Evolutionary conservation across 2,113 vertebrate genomes (phyloP).

Genomic region (Stegostoma tigrinum): DNA sequence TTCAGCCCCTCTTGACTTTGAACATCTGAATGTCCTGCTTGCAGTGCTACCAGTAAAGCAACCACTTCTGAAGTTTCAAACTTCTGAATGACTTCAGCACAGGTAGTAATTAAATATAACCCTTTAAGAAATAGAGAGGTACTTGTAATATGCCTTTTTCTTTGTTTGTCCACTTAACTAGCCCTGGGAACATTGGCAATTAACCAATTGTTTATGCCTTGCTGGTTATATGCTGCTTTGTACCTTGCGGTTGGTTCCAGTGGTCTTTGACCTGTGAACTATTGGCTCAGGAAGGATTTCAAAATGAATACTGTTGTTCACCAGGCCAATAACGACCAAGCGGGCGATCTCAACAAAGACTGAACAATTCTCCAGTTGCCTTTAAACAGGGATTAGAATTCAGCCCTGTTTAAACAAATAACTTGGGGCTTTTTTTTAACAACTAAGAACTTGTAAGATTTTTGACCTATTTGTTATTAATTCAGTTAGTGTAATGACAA

Average conservation of each 20-base stretch:
- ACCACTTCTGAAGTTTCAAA: not conserved
- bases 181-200: constrained; percentile 14
- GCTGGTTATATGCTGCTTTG: constrained; percentile 14
- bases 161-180: not conserved
- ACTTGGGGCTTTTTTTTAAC: not conserved
- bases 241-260: not conserved
- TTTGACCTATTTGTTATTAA: not conserved
- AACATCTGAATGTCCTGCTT: not conserved
- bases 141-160: not conserved
- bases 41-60: not conserved
- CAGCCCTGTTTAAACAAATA: not conserved
- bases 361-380: not conserved
- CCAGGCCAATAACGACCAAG: not conserved
- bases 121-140: not conserved
- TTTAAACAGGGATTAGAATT: not conserved
- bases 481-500: not conserved
- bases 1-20: not conserved
- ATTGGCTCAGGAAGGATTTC: constrained; percentile 2
- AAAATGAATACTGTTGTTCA: not conserved
- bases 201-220: constrained; percentile 19
- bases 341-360: not conserved
- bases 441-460: not conserved
- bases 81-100: not conserved
- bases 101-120: constrained; percentile 26
- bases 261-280: constrained; percentile 17